These are phyloP conservation scores for Zalophus californianus DNA, from an alignment of 2,797 vertebrate genomes.

Conservation along the genomic window DNA sequence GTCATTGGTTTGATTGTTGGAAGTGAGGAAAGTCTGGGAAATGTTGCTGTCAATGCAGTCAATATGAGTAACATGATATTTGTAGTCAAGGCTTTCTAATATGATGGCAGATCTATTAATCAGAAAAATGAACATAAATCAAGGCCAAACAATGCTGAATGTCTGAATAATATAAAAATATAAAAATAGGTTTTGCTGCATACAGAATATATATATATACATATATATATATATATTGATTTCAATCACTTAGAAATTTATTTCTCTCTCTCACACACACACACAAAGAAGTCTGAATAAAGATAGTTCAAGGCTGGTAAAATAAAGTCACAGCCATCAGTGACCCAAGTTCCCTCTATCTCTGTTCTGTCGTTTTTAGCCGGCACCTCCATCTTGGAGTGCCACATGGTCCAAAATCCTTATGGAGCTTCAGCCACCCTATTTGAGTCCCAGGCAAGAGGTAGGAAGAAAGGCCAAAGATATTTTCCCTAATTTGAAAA, in stretches of 20 bases:
- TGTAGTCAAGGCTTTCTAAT: background rate
- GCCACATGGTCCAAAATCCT: background rate
- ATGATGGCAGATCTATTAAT: background rate
- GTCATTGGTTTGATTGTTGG: background rate
- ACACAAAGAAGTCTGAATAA: background rate
- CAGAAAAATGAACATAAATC: background rate
- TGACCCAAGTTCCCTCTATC: background rate
- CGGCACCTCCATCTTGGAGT: background rate
- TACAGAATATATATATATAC: background rate
- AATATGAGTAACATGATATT: background rate
- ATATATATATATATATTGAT: background rate
- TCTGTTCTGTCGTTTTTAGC: background rate
- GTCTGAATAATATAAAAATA: background rate
- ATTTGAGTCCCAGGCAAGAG: background rate
- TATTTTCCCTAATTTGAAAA: background rate
- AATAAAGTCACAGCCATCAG: background rate
- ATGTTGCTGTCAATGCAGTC: background rate
- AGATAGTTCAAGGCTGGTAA: background rate
- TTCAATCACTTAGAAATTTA: background rate
- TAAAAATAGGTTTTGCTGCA: background rate
- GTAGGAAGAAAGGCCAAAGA: background rate
- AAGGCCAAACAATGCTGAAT: background rate
- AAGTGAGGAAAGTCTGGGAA: background rate
- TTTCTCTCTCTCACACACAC: background rate
- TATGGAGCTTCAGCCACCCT: background rate